phyloP scores from a whole-genome alignment of 2,888 invertebrate genomes.

The Parnassius smintheus region DNA sequence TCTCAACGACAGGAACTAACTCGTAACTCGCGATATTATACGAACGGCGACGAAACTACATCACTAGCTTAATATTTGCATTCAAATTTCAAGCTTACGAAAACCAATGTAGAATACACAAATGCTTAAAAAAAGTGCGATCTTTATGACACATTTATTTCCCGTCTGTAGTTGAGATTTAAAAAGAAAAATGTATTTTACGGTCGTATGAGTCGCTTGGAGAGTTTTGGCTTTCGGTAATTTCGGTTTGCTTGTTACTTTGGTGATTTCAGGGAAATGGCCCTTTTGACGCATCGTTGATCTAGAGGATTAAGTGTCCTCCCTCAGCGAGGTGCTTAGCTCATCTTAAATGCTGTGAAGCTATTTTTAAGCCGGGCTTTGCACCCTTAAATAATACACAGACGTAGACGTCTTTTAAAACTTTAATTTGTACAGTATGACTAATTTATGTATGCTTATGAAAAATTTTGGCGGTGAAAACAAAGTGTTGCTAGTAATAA shows the following conservation, averaged over 20 bases:
- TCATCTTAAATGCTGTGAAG: constrained; percentile 11
- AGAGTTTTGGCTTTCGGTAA: constrained; percentile 29
- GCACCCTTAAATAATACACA: too few species aligned
- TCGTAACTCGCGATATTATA: constrained; percentile 7
- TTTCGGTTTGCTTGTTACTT: constrained; percentile 25
- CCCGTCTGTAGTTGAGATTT: constrained; percentile 6
- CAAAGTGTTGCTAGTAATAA: too few species aligned
- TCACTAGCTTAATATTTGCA: background rate
- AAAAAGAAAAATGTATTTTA: constrained; percentile 33
- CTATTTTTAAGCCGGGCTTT: too few species aligned
- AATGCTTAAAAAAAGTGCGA: constrained; percentile 1
- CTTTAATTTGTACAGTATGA: too few species aligned
- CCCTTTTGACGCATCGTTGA: constrained; percentile 25
- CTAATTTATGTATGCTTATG: too few species aligned
- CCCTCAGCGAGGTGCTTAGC: constrained; percentile 6
- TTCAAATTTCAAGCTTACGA: constrained; percentile 22
- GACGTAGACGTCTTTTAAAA: too few species aligned
- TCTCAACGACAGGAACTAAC: constrained; percentile 29
- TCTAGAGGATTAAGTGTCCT: constrained; percentile 24
- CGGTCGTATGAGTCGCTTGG: constrained; percentile 20
- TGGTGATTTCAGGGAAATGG: constrained; percentile 29
- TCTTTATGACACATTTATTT: background rate
- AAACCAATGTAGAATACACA: background rate
- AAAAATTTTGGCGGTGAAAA: too few species aligned
- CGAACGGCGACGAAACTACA: background rate